These are phyloP conservation scores for Porites australiensis DNA, from an alignment of 64 coral and sea anemone species.

Conservation along the genomic window DNA sequence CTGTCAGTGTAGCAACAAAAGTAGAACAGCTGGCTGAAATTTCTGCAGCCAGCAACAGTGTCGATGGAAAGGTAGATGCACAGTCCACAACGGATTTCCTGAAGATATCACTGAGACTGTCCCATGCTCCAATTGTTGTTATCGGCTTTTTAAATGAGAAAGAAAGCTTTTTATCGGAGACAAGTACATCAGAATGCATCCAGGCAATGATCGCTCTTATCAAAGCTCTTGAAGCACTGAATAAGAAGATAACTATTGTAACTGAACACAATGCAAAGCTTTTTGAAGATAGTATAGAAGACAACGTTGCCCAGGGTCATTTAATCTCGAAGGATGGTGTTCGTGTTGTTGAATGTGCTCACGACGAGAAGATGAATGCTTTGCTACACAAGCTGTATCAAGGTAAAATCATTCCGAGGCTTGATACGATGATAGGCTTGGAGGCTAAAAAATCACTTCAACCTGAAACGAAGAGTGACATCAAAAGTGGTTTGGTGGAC, in stretches of 20 bases:
- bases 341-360: background rate
- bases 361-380: background rate
- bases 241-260: constrained; percentile 11
- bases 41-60: background rate
- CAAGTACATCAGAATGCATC: background rate
- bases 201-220: background rate
- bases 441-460: background rate
- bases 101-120: constrained; percentile 3
- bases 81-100: background rate
- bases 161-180: background rate
- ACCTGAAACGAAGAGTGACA: background rate
- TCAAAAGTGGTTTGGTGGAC: background rate
- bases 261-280: background rate
- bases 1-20: constrained; percentile 22
- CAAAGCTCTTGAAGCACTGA: constrained; percentile 37
- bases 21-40: constrained; percentile 4
- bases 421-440: constrained; percentile 11
- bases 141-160: constrained; percentile 21
- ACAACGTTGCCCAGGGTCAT: background rate
- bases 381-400: background rate
- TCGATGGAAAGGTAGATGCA: background rate
- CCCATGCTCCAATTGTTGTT: constrained; percentile 26
- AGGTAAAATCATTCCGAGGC: constrained; percentile 12
- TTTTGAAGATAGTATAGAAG: background rate
- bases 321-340: background rate